Evolutionary conservation across 2,113 vertebrate genomes (phyloP).

Genomic region (Silurus meridionalis): DNA sequence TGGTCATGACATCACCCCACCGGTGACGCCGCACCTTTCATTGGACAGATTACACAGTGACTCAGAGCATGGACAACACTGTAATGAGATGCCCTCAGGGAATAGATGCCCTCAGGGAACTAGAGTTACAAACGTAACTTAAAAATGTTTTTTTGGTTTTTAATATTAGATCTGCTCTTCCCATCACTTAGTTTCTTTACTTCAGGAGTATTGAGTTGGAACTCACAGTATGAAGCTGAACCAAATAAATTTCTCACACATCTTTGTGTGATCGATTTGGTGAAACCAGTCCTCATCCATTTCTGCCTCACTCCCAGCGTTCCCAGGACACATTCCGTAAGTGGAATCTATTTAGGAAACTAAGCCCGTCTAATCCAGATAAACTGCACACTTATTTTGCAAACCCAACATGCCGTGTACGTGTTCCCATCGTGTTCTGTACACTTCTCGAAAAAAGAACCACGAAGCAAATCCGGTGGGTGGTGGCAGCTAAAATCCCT

Average conservation of each 20-base stretch:
- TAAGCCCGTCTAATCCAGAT: background rate
- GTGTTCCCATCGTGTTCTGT: background rate
- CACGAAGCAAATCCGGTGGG: background rate
- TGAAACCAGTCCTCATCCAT: background rate
- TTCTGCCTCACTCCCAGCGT: background rate
- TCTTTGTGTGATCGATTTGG: background rate
- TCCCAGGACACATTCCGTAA: background rate
- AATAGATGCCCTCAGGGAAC: too few relatives aligned
- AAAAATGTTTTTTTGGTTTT: too few relatives aligned
- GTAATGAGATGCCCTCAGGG: too few relatives aligned
- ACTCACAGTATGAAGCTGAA: background rate
- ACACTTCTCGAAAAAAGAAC: background rate
- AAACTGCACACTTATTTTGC: background rate
- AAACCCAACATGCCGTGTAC: background rate
- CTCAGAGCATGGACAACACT: too few relatives aligned
- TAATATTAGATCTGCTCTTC: too few relatives aligned
- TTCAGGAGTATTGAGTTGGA: background rate
- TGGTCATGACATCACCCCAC: too few relatives aligned
- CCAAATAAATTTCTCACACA: background rate
- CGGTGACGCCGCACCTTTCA: too few relatives aligned
- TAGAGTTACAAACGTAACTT: too few relatives aligned
- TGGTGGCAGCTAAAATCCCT: constrained; percentile 4
- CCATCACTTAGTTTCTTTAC: background rate
- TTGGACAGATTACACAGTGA: too few relatives aligned
- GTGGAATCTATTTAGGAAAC: background rate